Evolutionary conservation across 2,797 vertebrate species (phyloP).

Genomic region (Brachymystax lenok): DNA sequence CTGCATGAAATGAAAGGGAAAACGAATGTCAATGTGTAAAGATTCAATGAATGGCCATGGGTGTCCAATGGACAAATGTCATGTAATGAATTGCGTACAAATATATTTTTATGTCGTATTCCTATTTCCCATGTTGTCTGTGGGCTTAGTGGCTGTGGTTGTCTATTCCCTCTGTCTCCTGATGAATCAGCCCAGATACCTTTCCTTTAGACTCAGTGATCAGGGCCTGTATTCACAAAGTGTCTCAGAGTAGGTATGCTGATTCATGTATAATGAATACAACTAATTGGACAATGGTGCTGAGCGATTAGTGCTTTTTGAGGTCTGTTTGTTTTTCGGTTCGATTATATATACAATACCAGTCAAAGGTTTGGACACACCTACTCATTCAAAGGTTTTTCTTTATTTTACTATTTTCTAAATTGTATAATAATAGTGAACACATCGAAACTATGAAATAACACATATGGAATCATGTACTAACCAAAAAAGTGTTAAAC

Average conservation of each 20-base stretch:
- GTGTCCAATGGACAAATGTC: conserved; percentile 29
- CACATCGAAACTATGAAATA: no score
- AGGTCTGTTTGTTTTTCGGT: no score
- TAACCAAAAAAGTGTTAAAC: no score
- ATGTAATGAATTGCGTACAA: conserved; percentile 63
- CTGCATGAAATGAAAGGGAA: conserved; percentile 7
- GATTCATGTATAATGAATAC: not conserved
- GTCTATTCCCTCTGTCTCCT: conserved; percentile 54
- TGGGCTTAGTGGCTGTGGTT: conserved; percentile 52
- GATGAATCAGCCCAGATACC: conserved; percentile 37
- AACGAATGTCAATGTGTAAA: conserved; percentile 7
- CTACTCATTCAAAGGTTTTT: no score
- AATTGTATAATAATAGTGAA: no score
- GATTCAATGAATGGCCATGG: conserved; percentile 30
- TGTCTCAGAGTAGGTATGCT: not conserved
- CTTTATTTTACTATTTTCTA: no score
- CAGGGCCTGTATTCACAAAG: not conserved
- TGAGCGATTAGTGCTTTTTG: no score
- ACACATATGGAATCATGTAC: no score
- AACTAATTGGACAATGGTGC: no score
- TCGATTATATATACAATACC: no score
- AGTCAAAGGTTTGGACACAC: no score
- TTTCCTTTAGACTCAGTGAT: conserved; percentile 33
- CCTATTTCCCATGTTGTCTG: conserved; percentile 17
- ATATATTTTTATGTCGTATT: conserved; percentile 57